Conservation (phyloP, 2,113 vertebrate species). For the Hylia prasina region DNA sequence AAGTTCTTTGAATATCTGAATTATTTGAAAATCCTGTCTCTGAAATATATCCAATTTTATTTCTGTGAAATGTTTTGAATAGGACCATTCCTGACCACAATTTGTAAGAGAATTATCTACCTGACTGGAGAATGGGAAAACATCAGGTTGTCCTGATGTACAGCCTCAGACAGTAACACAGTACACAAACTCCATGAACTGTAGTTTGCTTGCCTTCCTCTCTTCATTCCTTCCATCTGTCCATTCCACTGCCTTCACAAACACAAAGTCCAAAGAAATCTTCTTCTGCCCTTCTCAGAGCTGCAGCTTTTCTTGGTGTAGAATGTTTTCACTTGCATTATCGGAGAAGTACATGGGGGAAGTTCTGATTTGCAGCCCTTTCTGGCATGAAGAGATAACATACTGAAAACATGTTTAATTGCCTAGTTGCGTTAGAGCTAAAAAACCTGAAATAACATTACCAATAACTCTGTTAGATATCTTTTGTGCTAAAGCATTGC, state of each 20-base stretch:
- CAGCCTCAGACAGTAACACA: neutral
- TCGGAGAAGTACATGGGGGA: accelerated
- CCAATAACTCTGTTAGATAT: neutral
- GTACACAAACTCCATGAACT: neutral
- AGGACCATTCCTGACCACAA: neutral
- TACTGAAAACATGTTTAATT: neutral
- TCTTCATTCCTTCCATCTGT: neutral
- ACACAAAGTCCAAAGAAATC: neutral
- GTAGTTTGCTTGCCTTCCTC: neutral
- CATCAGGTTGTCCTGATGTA: neutral
- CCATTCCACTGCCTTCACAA: neutral
- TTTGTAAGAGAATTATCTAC: neutral
- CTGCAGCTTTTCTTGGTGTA: neutral
- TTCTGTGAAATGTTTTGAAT: neutral
- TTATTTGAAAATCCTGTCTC: neutral
- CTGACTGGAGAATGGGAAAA: neutral
- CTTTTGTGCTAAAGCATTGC: neutral
- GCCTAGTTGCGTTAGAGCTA: neutral
- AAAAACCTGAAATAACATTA: neutral
- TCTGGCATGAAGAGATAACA: neutral
- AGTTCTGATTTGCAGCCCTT: neutral
- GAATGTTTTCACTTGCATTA: neutral
- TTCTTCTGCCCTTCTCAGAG: neutral
- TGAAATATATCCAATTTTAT: neutral
- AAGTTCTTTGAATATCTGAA: neutral